phyloP scores from a whole-genome alignment of 2,113 vertebrate genomes.

The Heterotilapia buettikoferi region DNA sequence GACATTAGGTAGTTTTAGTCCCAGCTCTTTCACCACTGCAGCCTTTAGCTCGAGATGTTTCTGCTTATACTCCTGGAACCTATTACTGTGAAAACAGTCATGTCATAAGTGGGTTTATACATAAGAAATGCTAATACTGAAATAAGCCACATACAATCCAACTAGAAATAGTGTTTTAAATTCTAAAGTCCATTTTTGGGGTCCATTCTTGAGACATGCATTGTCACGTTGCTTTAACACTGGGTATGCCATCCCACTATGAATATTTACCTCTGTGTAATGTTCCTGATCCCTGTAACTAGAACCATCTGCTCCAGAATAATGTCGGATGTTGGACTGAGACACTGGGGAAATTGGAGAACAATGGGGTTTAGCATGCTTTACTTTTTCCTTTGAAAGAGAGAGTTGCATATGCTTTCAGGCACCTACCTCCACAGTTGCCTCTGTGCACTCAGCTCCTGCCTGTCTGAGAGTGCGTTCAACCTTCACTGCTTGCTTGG shows the following conservation, averaged over 20 bases:
- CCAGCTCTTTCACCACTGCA: conserved; percentile 49
- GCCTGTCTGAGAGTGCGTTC: conserved; percentile 77
- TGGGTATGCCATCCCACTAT: not conserved
- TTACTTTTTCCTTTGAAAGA: not conserved
- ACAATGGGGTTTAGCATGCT: not conserved
- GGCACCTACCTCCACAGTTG: conserved; percentile 65
- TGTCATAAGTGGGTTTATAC: not conserved
- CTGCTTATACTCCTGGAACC: conserved; percentile 64
- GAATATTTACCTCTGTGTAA: conserved; percentile 64
- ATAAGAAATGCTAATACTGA: not conserved
- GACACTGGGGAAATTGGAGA: conserved; percentile 19
- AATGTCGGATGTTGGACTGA: conserved; percentile 61
- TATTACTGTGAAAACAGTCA: conserved; percentile 40
- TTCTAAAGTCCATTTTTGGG: not conserved
- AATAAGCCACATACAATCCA: not conserved
- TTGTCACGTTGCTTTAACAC: not conserved
- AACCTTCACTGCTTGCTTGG: conserved; percentile 79
- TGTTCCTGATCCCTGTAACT: conserved; percentile 68
- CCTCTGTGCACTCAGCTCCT: conserved; percentile 61
- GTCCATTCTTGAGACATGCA: not conserved
- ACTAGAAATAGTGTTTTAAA: too few species aligned
- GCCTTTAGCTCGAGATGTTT: conserved; percentile 62
- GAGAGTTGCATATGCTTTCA: not conserved
- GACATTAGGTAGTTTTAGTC: not conserved
- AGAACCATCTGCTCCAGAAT: conserved; percentile 75